These are phyloP conservation scores for Lasiurus cinereus DNA, from an alignment of 2,113 vertebrate genomes.

Conservation along the genomic window DNA sequence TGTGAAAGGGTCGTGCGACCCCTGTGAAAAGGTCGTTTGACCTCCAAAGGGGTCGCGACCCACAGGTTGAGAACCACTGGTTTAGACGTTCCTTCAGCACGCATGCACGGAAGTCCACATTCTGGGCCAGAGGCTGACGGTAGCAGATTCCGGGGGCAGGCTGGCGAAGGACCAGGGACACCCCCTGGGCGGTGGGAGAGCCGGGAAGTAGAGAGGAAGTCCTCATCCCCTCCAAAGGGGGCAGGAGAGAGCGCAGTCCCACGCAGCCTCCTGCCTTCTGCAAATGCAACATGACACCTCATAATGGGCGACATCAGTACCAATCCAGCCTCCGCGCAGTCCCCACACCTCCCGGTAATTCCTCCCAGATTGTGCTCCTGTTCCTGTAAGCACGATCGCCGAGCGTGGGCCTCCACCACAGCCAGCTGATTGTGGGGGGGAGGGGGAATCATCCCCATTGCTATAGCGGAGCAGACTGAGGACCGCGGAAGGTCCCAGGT, in stretches of 20 bases:
- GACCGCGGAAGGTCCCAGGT: rapidly evolving
- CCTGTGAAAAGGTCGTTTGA: too few relatives aligned
- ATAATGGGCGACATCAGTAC: constrained; percentile 17
- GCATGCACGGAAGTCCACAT: not conserved
- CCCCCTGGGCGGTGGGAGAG: rapidly evolving
- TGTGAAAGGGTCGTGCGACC: too few relatives aligned
- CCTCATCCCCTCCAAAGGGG: not conserved
- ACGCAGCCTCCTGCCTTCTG: not conserved
- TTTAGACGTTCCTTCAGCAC: not conserved
- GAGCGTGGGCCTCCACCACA: rapidly evolving
- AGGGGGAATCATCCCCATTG: not conserved
- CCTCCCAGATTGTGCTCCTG: constrained; percentile 53
- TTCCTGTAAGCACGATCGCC: not conserved
- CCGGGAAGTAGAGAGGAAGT: not conserved
- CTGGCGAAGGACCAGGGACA: too few relatives aligned
- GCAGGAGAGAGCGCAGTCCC: not conserved
- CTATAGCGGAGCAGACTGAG: constrained; percentile 28
- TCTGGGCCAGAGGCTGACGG: not conserved
- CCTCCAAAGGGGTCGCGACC: too few relatives aligned
- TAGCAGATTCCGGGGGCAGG: not conserved
- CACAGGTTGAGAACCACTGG: too few relatives aligned
- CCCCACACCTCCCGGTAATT: not conserved
- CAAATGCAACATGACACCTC: constrained; percentile 68
- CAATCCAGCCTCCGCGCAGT: not conserved
- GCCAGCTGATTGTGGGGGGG: rapidly evolving